phyloP scores from a whole-genome alignment of 2,888 invertebrate species.

The Eupithecia dodoneata region DNA sequence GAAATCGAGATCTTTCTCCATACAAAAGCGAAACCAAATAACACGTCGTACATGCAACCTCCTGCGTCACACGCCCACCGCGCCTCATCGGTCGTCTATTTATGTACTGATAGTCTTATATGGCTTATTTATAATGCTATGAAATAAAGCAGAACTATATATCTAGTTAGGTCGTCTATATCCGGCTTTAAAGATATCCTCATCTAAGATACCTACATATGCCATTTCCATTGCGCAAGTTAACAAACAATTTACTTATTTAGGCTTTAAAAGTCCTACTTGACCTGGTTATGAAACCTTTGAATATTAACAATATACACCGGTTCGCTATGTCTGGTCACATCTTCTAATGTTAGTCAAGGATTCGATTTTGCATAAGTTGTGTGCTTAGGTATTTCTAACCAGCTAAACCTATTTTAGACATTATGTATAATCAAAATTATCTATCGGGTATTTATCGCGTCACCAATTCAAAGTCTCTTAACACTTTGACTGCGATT shows the following conservation, averaged over 20 bases:
- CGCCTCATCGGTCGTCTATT: too few relatives aligned
- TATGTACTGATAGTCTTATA: too few relatives aligned
- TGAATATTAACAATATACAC: background rate
- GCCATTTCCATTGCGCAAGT: background rate
- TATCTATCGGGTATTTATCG: too few relatives aligned
- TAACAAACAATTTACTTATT: background rate
- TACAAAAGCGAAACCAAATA: too few relatives aligned
- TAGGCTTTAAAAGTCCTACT: slow-evolving; percentile 20
- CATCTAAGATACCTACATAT: background rate
- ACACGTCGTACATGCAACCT: too few relatives aligned
- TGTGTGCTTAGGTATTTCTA: background rate
- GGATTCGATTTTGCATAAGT: background rate
- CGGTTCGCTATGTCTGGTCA: background rate
- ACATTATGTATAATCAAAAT: too few relatives aligned
- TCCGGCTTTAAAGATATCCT: background rate
- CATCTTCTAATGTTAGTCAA: background rate
- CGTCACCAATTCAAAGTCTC: too few relatives aligned
- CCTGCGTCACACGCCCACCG: too few relatives aligned
- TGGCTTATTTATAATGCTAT: too few relatives aligned
- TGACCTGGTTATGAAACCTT: slow-evolving; percentile 19
- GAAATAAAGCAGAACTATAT: too few relatives aligned
- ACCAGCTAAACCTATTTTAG: background rate
- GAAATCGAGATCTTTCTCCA: too few relatives aligned
- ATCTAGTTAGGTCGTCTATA: background rate
- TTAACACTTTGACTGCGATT: too few relatives aligned